Evolutionary conservation across 2,888 invertebrate species (phyloP).

Genomic region (Drosophila subsilvestris): DNA sequence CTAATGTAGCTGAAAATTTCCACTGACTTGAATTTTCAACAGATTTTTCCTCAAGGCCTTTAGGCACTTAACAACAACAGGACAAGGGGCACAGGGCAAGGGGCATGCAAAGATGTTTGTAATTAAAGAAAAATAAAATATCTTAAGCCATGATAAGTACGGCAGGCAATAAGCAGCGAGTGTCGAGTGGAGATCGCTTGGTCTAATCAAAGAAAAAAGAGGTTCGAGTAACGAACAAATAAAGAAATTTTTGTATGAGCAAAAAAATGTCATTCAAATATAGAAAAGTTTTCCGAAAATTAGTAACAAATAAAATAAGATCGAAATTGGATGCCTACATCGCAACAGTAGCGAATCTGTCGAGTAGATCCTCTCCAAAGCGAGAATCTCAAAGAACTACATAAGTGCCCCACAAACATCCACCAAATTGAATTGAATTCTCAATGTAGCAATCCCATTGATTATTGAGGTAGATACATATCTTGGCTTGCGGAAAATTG

Average conservation of each 20-base stretch:
- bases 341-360: too few species aligned
- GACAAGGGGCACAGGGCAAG: neutral
- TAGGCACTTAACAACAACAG: neutral
- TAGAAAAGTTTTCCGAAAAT: too few species aligned
- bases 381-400: neutral
- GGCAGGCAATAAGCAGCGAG: neutral
- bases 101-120: neutral
- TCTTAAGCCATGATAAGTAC: too few species aligned
- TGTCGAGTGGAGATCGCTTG: neutral
- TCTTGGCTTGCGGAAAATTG: neutral
- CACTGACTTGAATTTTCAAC: neutral
- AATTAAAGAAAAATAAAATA: neutral
- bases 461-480: neutral
- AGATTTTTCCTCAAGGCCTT: neutral
- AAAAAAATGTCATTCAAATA: too few species aligned
- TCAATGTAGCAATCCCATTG: neutral
- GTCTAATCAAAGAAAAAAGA: too few species aligned
- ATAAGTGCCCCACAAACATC: neutral
- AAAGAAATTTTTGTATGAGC: too few species aligned
- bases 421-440: neutral
- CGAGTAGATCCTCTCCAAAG: too few species aligned
- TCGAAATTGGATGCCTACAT: too few species aligned
- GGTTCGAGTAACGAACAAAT: neutral
- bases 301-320: too few species aligned
- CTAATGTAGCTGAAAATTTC: constrained; percentile 25